These are phyloP conservation scores for Wasmannia auropunctata DNA, from an alignment of 1,140 invertebrate species.

Conservation along the genomic window DNA sequence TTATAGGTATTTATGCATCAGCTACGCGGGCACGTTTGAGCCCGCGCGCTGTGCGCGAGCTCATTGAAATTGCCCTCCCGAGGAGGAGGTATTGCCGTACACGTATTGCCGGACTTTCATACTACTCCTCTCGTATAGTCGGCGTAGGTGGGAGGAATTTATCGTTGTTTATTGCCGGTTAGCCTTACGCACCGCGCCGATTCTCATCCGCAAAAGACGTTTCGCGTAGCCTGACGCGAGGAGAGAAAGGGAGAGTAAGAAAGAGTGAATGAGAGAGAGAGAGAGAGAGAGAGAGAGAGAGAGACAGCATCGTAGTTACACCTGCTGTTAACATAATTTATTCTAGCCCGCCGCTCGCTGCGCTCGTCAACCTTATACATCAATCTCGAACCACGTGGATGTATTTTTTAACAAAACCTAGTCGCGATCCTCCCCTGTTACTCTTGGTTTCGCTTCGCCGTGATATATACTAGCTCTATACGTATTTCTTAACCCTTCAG, in stretches of 20 bases:
- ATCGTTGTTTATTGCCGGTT: slow-evolving; percentile 71
- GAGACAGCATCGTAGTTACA: slow-evolving; percentile 22
- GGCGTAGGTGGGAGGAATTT: slow-evolving; percentile 68
- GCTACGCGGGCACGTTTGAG: slow-evolving; percentile 70
- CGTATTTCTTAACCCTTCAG: neutral
- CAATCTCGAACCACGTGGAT: slow-evolving; percentile 21
- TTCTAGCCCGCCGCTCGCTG: slow-evolving; percentile 14
- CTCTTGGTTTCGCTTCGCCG: slow-evolving; percentile 29
- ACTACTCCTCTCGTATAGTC: no score
- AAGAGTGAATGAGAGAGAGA: neutral
- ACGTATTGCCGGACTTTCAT: neutral
- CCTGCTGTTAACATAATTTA: slow-evolving; percentile 53
- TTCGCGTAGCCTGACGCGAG: neutral
- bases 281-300: neutral
- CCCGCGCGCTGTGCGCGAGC: slow-evolving; percentile 61
- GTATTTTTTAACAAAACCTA: slow-evolving; percentile 4
- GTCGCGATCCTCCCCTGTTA: neutral
- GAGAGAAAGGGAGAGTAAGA: neutral
- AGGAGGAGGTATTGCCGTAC: slow-evolving; percentile 30
- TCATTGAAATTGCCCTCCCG: slow-evolving; percentile 74
- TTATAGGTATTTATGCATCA: slow-evolving; percentile 79
- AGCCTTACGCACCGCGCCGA: slow-evolving; percentile 37
- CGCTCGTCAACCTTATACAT: slow-evolving; percentile 44
- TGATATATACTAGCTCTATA: neutral
- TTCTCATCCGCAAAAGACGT: slow-evolving; percentile 46